Percentiles rank a stretch among this genome's conserved stretches.
phyloP scores from a whole-genome alignment of 30 jellyfish, hydroid and myxozoan genomes.

The Aurelia aurita region DNA sequence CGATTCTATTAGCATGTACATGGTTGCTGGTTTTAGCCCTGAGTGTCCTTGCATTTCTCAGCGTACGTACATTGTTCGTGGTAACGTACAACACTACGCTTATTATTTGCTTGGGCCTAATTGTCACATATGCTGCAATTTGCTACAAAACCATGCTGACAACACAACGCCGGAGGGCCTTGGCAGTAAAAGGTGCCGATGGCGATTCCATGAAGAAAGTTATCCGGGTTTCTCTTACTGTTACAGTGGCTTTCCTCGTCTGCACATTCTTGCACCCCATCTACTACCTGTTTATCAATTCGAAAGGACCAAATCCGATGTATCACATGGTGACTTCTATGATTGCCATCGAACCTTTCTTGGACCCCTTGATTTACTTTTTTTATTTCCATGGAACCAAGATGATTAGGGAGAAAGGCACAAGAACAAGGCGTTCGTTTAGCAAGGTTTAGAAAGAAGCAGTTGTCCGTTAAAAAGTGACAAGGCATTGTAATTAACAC shows the following conservation, averaged over 20 bases:
- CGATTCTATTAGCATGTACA: slow-evolving; percentile 1
- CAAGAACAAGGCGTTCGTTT: too few species aligned
- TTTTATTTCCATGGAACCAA: not conserved
- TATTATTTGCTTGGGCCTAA: not conserved
- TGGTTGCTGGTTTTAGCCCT: slow-evolving; percentile 20
- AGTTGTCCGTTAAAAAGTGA: too few species aligned
- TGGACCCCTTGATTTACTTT: slow-evolving; percentile 37
- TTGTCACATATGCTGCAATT: slow-evolving; percentile 10
- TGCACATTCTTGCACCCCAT: slow-evolving; percentile 41
- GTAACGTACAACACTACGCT: not conserved
- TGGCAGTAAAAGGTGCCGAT: not conserved
- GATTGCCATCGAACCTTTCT: slow-evolving; percentile 18
- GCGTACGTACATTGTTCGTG: not conserved
- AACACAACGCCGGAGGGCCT: not conserved
- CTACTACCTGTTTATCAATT: not conserved
- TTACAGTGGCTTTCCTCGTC: slow-evolving; percentile 33
- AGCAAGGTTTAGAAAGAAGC: too few species aligned
- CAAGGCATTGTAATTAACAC: too few species aligned
- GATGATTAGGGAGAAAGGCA: too few species aligned
- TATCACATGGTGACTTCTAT: slow-evolving; percentile 22
- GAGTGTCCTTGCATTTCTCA: slow-evolving; percentile 2
- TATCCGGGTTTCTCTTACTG: slow-evolving; percentile 14
- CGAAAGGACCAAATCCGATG: not conserved
- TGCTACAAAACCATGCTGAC: slow-evolving; percentile 10
- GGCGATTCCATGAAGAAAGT: slow-evolving; percentile 9